Conservation (phyloP, 1,140 invertebrate genomes). For the Diuraphis noxia region DNA sequence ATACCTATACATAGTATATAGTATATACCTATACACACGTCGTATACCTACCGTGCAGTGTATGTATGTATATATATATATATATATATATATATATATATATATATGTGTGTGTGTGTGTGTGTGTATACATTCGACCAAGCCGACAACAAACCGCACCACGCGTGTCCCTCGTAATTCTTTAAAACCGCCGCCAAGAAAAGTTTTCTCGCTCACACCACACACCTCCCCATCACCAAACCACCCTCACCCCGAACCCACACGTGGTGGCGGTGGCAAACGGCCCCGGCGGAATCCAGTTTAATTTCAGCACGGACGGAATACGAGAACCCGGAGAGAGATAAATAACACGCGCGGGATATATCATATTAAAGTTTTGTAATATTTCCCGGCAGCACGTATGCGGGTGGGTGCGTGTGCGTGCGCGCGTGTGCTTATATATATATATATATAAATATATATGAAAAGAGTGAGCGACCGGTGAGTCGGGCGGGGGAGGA, state of each 20-base stretch:
- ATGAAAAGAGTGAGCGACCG: background rate
- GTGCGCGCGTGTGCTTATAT: background rate
- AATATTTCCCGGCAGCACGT: slow-evolving; percentile 50
- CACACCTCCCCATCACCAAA: background rate
- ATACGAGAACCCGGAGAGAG: slow-evolving; percentile 29
- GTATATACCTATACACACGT: background rate
- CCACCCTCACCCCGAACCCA: background rate
- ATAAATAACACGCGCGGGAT: slow-evolving; percentile 52
- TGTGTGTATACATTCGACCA: background rate
- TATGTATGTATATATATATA: background rate
- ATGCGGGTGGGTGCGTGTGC: background rate
- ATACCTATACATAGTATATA: background rate
- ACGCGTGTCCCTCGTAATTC: slow-evolving; percentile 11
- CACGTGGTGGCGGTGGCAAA: background rate
- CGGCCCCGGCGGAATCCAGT: slow-evolving; percentile 47
- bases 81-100: slow-evolving; percentile 4
- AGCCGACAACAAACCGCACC: slow-evolving; percentile 34
- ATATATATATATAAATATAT: background rate
- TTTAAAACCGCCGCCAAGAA: slow-evolving; percentile 37
- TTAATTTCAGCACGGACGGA: slow-evolving; percentile 47
- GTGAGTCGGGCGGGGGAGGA: background rate
- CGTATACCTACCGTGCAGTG: background rate
- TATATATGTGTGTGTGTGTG: background rate
- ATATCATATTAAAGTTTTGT: slow-evolving; percentile 53
- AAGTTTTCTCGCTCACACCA: slow-evolving; percentile 37